phyloP scores from a whole-genome alignment of 37 sponge, comb jelly and placozoan genomes.

The Axinella damicornis region DNA sequence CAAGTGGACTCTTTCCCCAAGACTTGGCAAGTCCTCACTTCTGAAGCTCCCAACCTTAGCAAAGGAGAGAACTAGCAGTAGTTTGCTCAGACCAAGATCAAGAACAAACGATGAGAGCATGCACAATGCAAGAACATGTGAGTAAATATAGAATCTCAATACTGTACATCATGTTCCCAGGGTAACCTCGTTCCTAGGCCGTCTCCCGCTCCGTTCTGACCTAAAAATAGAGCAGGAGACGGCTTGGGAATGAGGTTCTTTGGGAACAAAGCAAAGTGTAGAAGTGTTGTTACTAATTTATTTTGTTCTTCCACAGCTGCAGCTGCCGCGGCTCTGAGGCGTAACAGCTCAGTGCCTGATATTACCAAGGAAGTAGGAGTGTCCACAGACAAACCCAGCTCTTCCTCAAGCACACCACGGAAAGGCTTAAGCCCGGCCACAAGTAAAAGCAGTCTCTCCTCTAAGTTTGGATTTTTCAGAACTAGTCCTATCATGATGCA shows the following conservation, averaged over 20 bases:
- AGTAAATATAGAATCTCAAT: too few relatives aligned
- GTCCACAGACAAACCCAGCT: neutral
- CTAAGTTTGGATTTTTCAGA: neutral
- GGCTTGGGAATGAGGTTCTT: too few relatives aligned
- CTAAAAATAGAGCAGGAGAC: too few relatives aligned
- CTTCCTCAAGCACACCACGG: neutral
- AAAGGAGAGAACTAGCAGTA: neutral
- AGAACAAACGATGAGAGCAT: slow-evolving; percentile 36
- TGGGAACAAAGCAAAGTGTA: too few relatives aligned
- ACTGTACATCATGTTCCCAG: too few relatives aligned
- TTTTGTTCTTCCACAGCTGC: too few relatives aligned
- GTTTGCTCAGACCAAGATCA: slow-evolving; percentile 5
- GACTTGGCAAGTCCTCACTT: neutral
- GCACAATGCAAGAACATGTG: neutral
- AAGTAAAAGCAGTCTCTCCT: neutral
- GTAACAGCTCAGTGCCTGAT: slow-evolving; percentile 52
- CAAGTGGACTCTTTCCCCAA: neutral
- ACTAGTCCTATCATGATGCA: neutral
- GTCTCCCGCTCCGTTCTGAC: too few relatives aligned
- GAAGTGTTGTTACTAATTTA: too few relatives aligned
- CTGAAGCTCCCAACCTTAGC: neutral
- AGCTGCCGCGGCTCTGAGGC: neutral
- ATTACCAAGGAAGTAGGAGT: neutral
- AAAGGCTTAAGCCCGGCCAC: neutral
- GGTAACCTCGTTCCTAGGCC: neutral